Conservation (phyloP, 2,888 invertebrate genomes). For the Heliconius ismenius region DNA sequence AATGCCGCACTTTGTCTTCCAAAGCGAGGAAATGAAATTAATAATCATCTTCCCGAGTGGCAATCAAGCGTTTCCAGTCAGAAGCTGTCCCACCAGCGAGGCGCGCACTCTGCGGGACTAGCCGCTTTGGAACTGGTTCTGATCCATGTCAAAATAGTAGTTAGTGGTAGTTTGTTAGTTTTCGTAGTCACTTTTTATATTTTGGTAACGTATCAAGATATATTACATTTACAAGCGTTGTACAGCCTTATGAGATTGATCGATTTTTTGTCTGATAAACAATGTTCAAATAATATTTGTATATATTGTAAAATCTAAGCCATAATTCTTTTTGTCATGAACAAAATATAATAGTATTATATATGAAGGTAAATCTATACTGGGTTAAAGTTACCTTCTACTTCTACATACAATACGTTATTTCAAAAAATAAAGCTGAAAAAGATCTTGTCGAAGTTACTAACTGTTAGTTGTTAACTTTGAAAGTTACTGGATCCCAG, state of each 20-base stretch:
- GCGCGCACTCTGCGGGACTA: constrained; percentile 28
- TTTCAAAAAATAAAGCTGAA: background rate
- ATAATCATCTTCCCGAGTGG: too few relatives aligned
- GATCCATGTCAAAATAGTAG: background rate
- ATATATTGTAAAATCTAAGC: background rate
- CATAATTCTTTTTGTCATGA: background rate
- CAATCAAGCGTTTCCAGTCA: too few relatives aligned
- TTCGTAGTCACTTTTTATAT: background rate
- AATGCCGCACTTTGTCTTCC: too few relatives aligned
- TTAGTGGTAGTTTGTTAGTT: background rate
- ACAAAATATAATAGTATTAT: background rate
- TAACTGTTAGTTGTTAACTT: too few relatives aligned
- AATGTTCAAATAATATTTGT: background rate
- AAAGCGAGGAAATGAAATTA: too few relatives aligned
- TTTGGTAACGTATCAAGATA: background rate
- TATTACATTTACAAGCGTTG: background rate
- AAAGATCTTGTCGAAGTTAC: background rate
- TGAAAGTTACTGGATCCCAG: constrained; percentile 9
- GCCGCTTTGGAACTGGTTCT: constrained; percentile 29
- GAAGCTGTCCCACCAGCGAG: background rate
- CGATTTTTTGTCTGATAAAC: background rate
- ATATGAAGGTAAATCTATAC: background rate
- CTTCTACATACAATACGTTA: background rate
- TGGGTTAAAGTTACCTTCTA: background rate
- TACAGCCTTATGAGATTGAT: background rate